Conservation (phyloP, 2,888 invertebrate genomes). For the Pristionchus mayeri region DNA sequence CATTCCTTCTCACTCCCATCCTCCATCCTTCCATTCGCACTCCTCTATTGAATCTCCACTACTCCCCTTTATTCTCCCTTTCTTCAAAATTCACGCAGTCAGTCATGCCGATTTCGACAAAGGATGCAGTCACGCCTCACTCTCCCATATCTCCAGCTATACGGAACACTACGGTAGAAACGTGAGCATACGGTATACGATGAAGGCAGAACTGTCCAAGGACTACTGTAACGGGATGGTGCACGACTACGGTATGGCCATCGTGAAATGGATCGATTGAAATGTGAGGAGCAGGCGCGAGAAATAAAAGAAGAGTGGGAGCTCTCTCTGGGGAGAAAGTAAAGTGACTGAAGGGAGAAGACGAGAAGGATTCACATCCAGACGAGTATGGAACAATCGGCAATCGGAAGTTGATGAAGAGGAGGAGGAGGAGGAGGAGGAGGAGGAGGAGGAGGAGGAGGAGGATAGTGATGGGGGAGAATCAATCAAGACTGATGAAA, state of each 20-base stretch:
- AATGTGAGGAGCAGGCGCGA: constrained; percentile 25
- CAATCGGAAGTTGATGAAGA: background rate
- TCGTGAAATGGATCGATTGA: background rate
- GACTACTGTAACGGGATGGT: background rate
- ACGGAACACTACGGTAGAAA: constrained; percentile 10
- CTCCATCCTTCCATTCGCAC: background rate
- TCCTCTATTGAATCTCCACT: constrained; percentile 19
- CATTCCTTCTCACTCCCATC: background rate
- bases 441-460: background rate
- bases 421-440: background rate
- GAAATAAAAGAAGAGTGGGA: constrained; percentile 38
- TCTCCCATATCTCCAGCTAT: background rate
- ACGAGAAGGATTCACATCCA: background rate
- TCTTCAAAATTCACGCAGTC: constrained; percentile 15
- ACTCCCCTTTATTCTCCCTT: constrained; percentile 31
- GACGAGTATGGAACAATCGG: constrained; percentile 15
- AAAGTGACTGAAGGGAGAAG: background rate
- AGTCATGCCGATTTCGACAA: background rate
- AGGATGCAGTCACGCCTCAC: constrained; percentile 31
- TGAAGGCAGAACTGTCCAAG: too few relatives aligned
- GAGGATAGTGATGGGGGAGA: background rate
- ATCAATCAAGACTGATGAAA: background rate
- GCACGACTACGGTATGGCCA: background rate
- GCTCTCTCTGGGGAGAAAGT: constrained; percentile 44
- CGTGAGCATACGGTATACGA: too few relatives aligned